These are phyloP conservation scores for Ladona fulva DNA, from an alignment of 1,140 invertebrate genomes.

Conservation along the genomic window DNA sequence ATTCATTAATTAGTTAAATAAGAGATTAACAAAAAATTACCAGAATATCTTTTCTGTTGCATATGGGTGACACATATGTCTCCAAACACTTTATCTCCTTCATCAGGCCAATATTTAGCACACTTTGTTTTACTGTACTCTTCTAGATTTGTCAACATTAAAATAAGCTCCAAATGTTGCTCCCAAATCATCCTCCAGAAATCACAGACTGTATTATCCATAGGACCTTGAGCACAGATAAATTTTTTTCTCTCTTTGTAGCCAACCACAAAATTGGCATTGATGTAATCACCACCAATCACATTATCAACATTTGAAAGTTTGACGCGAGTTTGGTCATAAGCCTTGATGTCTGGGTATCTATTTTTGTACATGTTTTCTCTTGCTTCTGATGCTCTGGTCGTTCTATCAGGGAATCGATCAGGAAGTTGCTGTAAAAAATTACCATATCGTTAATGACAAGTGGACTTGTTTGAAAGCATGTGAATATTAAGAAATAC, in stretches of 20 bases:
- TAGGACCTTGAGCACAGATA: slow-evolving; percentile 88
- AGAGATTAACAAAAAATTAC: slow-evolving; percentile 25
- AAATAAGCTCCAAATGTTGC: slow-evolving; percentile 79
- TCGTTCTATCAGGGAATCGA: slow-evolving; percentile 75
- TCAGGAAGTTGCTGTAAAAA: slow-evolving; percentile 59
- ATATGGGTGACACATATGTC: slow-evolving; percentile 68
- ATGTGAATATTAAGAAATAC: too few species aligned
- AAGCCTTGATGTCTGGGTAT: slow-evolving; percentile 83
- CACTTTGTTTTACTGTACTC: slow-evolving; percentile 91
- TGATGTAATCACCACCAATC: slow-evolving; percentile 79
- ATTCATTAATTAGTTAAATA: not conserved
- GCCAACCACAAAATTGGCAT: slow-evolving; percentile 84
- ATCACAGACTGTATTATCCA: slow-evolving; percentile 85
- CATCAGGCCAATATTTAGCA: slow-evolving; percentile 88
- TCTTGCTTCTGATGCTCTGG: slow-evolving; percentile 72
- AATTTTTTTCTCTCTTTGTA: slow-evolving; percentile 90
- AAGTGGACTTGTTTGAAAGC: too few species aligned
- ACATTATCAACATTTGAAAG: slow-evolving; percentile 64
- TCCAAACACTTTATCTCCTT: slow-evolving; percentile 63
- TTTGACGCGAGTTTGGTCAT: slow-evolving; percentile 85
- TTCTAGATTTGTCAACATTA: slow-evolving; percentile 91
- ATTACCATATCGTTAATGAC: too few species aligned
- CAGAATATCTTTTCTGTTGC: slow-evolving; percentile 54
- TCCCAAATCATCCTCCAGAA: slow-evolving; percentile 99
- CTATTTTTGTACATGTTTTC: slow-evolving; percentile 82